These are phyloP conservation scores for Drosophila parabipectinata DNA, from an alignment of 1,140 invertebrate species.

Conservation along the genomic window DNA sequence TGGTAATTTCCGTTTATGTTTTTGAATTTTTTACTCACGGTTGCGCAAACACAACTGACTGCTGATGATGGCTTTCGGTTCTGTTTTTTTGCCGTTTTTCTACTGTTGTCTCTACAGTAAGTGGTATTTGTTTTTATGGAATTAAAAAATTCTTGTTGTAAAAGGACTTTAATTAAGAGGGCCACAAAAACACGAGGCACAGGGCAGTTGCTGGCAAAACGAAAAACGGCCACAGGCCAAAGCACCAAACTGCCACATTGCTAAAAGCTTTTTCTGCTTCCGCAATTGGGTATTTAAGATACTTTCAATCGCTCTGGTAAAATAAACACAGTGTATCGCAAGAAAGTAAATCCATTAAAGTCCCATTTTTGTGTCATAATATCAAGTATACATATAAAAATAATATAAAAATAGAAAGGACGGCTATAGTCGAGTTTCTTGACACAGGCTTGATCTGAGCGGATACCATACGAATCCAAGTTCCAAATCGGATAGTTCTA, in stretches of 20 bases:
- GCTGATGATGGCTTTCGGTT: slow-evolving; percentile 61
- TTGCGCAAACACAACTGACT: slow-evolving; percentile 77
- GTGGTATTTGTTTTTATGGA: slow-evolving; percentile 69
- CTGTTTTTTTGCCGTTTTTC: slow-evolving; percentile 35
- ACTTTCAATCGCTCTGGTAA: background rate
- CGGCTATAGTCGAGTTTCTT: no score
- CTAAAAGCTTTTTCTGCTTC: slow-evolving; percentile 9
- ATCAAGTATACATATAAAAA: no score
- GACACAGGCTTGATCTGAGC: no score
- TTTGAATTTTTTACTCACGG: slow-evolving; percentile 82
- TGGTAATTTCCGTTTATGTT: slow-evolving; percentile 83
- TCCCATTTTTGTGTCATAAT: background rate
- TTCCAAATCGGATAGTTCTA: no score
- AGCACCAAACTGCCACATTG: background rate
- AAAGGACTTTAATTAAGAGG: slow-evolving; percentile 71
- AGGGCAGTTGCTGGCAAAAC: background rate
- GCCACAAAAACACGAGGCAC: background rate
- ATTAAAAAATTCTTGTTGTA: slow-evolving; percentile 63
- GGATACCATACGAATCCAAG: no score
- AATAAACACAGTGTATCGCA: background rate
- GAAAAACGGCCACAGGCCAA: background rate
- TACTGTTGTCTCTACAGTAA: slow-evolving; percentile 54
- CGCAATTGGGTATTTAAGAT: slow-evolving; percentile 16
- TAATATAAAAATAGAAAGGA: no score
- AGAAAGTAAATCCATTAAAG: background rate